Evolutionary conservation across 30 jellyfish, hydroid and myxozoan genomes (phyloP), one percentile per base, ranked within the genome.

Genomic region (Sanderia malayensis): DNA sequence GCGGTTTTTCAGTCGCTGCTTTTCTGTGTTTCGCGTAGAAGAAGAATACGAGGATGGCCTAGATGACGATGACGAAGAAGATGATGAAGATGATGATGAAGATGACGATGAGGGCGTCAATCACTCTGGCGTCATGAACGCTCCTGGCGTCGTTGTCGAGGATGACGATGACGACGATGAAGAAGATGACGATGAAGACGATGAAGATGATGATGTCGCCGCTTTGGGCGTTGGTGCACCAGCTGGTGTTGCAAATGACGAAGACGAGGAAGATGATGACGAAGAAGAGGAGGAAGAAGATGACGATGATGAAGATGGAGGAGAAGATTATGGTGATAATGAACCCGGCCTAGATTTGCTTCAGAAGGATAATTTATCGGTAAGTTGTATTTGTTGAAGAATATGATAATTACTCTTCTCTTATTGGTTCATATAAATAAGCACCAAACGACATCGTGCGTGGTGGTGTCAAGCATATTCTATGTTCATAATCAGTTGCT

Each of bases 271-370:
- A 1, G 94, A 82, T 29, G 94, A 82, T 53, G 87, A 87, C 13
- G 90, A 79, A 3, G 94, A 85, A 31, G 96, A 81, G 0, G 96
- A 87, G 9, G 94, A 70, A 13, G 91, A 72, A 20, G 94, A 71
- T 24, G 97, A 81, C 18, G 97, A 81, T 29, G 97, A 88, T 0
- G 90, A 61, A 10, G 95, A 84, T 20, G 73, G 22, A 3, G 95
- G 74, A 6, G 95, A 84, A 29, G 86, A 61, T 1, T 73, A n/a
- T 13, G 97, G 81, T 32, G 95, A 78, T 23, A 83, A 88, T 37
- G 97, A 73, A 47, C 94, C 90, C 46, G 97, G 97, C 0, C 70
- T 88, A 17, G 95, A 80, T 58, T 52, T 73, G 86, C 93, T 88
- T 31, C 92, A 78, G 47, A 88, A 88, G 67, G 97, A 88, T 22